phyloP scores from a whole-genome alignment of 2,888 invertebrate genomes.

The Miltochrista miniata region DNA sequence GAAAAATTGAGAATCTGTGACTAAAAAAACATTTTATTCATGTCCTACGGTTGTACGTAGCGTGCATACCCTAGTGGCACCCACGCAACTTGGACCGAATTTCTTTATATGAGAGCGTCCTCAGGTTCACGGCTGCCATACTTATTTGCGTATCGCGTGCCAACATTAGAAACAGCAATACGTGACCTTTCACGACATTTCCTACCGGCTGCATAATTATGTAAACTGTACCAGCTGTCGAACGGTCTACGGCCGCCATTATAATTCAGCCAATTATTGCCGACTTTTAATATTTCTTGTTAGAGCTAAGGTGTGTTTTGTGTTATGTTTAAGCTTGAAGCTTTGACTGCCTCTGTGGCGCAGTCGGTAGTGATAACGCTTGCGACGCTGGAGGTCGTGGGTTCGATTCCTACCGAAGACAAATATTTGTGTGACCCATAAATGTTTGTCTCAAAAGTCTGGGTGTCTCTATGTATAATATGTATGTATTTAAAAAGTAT shows the following conservation, averaged over 20 bases:
- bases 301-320: no score
- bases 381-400: no score
- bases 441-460: no score
- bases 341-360: no score
- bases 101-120: slow-evolving; percentile 38
- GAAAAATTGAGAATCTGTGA: no score
- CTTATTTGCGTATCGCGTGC: slow-evolving; percentile 47
- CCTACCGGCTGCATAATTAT: slow-evolving; percentile 27
- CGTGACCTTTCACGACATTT: slow-evolving; percentile 37
- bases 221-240: slow-evolving; percentile 21
- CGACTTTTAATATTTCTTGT: no score
- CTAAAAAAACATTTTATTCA: not conserved
- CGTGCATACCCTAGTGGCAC: slow-evolving; percentile 17
- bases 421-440: no score
- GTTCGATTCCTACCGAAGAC: no score
- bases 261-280: not conserved
- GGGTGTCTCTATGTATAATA: no score
- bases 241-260: slow-evolving; percentile 21
- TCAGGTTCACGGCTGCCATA: slow-evolving; percentile 57
- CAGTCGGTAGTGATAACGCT: no score
- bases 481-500: no score
- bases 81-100: slow-evolving; percentile 35
- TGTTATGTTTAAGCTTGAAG: no score
- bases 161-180: slow-evolving; percentile 39
- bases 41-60: not conserved